Evolutionary conservation across 2,113 vertebrate genomes (phyloP), one percentile per base, ranked within the genome.

Genomic region (Todiramphus chloris): DNA sequence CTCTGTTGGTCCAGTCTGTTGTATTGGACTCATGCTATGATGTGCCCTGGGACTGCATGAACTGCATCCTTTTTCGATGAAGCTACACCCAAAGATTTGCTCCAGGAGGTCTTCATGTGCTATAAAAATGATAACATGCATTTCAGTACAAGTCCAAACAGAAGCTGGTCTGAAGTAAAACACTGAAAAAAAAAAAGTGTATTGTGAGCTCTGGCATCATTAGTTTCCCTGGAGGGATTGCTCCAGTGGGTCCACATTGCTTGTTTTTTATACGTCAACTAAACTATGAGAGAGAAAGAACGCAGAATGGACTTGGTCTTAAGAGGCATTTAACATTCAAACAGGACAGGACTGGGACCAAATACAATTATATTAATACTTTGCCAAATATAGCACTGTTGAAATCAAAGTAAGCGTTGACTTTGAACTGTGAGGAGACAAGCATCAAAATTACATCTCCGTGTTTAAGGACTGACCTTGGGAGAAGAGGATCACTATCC

Each of bases 391-490:
- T 81, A 96, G 88, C 72, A 60, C 55, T 21, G 51, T 87, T 77
- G 82, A 95, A 94, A 94, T 56, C 56, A 88, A 83, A 76, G 79
- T 83, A 77, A 83, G 68, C 3, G 0, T 78, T 94, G 93, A 93
- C 93, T 96, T 96, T 90, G 93, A 88, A 90, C 64, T 46, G 59
- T 50, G 80, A 89, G 59, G 37, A 83, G 82, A 88, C 46, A 33
- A 77, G 92, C 94, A 95, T 90, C 83, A 83, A 92, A 95, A 95
- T 95, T 72, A 76, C 80, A 75, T 76, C 73, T 76, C 77, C 46
- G 50, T 16, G 19, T 82, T 76, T 82, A 62, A 90, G 69, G 23
- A 55, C 23, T 87, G 83, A 96, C 92, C 83, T 89, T 94, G 92
- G 50, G 64, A 94, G 75, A 74, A 33, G 43, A 89, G 55, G 1